Evolutionary conservation across 53 echinoderm and acorn worm species (phyloP).

Genomic region (Luidia sarsii): DNA sequence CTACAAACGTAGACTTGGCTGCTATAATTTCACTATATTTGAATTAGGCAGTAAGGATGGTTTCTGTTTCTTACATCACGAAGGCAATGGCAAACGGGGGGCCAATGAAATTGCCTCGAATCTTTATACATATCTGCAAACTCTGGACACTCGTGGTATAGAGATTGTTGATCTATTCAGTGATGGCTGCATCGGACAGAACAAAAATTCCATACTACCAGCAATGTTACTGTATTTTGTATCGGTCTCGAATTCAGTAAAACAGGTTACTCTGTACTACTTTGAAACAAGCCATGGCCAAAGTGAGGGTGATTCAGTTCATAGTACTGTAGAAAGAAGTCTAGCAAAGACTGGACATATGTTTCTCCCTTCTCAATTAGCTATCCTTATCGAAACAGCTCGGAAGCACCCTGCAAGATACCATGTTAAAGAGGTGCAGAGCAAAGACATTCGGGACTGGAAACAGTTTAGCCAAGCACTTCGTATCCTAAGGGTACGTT

Average conservation of each 20-base stretch:
- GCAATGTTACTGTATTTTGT: constrained; percentile 38
- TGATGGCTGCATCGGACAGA: constrained; percentile 71
- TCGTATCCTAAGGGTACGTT: constrained; percentile 19
- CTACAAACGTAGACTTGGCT: constrained; percentile 31
- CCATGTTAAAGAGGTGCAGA: constrained; percentile 25
- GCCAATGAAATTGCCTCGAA: constrained; percentile 61
- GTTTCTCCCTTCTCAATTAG: constrained; percentile 49
- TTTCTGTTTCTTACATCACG: constrained; percentile 30
- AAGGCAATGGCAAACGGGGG: constrained; percentile 32
- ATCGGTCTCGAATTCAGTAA: background rate
- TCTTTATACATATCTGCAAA: constrained; percentile 27
- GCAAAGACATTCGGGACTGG: constrained; percentile 50
- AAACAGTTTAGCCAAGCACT: constrained; percentile 24
- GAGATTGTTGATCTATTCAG: constrained; percentile 56
- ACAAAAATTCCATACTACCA: constrained; percentile 66
- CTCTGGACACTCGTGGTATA: constrained; percentile 16
- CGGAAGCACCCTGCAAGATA: constrained; percentile 27
- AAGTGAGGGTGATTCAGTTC: constrained; percentile 62
- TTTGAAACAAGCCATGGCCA: constrained; percentile 61
- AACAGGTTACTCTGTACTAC: constrained; percentile 36
- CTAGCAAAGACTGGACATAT: constrained; percentile 31
- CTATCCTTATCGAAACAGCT: constrained; percentile 29
- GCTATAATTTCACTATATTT: constrained; percentile 59
- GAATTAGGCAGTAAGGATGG: constrained; percentile 6
- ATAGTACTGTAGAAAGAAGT: constrained; percentile 62